Base-by-base conservation (phyloP, 2,797 vertebrate species). In the Eulemur mongoz region DNA sequence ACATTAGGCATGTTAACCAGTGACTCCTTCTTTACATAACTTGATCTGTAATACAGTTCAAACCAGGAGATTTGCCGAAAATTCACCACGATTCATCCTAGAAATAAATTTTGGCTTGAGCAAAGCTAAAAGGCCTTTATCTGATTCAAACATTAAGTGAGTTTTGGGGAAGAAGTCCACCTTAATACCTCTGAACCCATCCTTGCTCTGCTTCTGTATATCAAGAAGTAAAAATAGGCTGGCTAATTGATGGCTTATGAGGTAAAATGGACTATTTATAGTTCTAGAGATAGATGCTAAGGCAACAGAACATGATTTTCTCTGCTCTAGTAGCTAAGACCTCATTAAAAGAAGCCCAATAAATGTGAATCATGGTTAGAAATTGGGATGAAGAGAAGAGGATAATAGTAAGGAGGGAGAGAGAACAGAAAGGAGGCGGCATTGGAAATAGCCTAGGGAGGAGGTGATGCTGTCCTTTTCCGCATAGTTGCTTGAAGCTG, bases 161-260 rank as follows among this genome's bases (percentile, higher is more conserved):
- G 23, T 76, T 97, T 84, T 43, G 48, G 59, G 52, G 38, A 48
- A 50, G 45, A 88, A 63, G 57, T 45, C 48, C 40, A 80, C 48
- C 35, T 82, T 73, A 50, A 40, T 57, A 78, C 12, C 12, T 83
- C 30, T 80, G 48, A 70, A 40, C 38, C 52, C 59, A 84, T 54
- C 48, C 70, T 73, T 78, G 73, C 38, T 88, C 54, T 96, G 25
- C 59, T 94, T 89, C 70, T 69, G 87, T 59, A 95, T 67, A 80
- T 63, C 61, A 81, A 86, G 13, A 89, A 86, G 59, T 92, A 89
- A 78, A 97, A 93, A 94, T 7, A 95, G 81, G 50, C 50, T 65
- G 67, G 81, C 61, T 82, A 89, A 40, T 54, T 82, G n/a, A 82
- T 18, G 45, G 57, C 18, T 88, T 86, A 27, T 22, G 43, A 94